These are phyloP conservation scores for Spialia ferax DNA, from an alignment of 2,888 invertebrate species.

Conservation along the genomic window DNA sequence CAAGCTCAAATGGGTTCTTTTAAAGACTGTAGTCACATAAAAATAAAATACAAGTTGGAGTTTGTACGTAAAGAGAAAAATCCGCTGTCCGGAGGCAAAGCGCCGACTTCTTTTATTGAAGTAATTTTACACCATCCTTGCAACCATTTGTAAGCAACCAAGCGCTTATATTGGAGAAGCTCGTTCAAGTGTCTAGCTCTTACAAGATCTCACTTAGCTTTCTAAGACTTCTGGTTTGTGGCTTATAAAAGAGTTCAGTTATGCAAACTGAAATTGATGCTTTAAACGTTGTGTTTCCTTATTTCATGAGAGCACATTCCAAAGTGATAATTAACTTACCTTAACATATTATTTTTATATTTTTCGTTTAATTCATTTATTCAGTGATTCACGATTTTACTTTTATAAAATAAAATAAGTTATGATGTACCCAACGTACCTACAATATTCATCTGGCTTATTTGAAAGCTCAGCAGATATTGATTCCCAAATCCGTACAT, in stretches of 20 bases:
- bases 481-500: too few relatives aligned
- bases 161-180: constrained; percentile 21
- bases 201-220: constrained; percentile 15
- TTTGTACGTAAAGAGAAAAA: neutral
- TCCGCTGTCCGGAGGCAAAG: constrained; percentile 3
- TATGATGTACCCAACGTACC: too few relatives aligned
- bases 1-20: neutral
- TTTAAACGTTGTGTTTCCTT: too few relatives aligned
- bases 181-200: constrained; percentile 15
- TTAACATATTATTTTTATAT: too few relatives aligned
- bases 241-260: neutral
- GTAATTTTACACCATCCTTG: constrained; percentile 14
- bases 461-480: too few relatives aligned
- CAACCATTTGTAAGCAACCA: constrained; percentile 24
- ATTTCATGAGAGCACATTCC: too few relatives aligned
- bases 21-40: neutral
- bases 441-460: too few relatives aligned
- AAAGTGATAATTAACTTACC: too few relatives aligned
- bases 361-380: too few relatives aligned
- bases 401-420: too few relatives aligned
- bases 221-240: constrained; percentile 1
- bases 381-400: too few relatives aligned
- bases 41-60: neutral
- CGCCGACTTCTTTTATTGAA: constrained; percentile 23
- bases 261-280: neutral